A percentile compares a stretch with the other conserved stretches of the same genome.
phyloP scores from a whole-genome alignment of 1,140 invertebrate genomes.

The Pseudomyrmex concolor region DNA sequence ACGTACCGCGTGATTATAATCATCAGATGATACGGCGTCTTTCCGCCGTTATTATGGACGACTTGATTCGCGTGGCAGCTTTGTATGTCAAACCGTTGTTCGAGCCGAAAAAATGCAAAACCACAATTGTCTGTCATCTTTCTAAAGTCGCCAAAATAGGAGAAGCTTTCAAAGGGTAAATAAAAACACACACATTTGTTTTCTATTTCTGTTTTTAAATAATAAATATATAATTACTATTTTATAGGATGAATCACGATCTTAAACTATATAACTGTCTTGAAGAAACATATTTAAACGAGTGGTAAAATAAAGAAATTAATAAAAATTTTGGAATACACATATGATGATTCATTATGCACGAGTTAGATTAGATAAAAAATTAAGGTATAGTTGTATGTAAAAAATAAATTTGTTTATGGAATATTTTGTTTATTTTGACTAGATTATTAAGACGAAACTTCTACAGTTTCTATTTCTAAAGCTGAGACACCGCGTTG shows the following conservation, averaged over 20 bases:
- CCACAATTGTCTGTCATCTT: constrained; percentile 91
- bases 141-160: constrained; percentile 89
- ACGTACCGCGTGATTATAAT: constrained; percentile 89
- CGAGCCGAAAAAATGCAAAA: constrained; percentile 86
- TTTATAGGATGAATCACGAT: constrained; percentile 84
- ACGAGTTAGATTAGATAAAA: no score
- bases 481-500: constrained; percentile 88
- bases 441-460: constrained; percentile 27
- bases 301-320: constrained; percentile 69
- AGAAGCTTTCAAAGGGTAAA: constrained; percentile 89
- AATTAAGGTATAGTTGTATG: background rate
- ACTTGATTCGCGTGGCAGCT: constrained; percentile 88
- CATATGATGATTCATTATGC: no score
- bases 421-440: background rate
- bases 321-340: no score
- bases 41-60: constrained; percentile 87
- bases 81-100: constrained; percentile 90
- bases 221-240: constrained; percentile 74
- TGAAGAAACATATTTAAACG: constrained; percentile 86
- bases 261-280: constrained; percentile 84
- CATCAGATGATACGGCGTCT: constrained; percentile 90
- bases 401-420: background rate
- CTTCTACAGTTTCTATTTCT: constrained; percentile 86
- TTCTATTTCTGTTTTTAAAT: constrained; percentile 73
- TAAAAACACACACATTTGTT: constrained; percentile 65